Percentiles rank a stretch among this genome's conserved stretches.
phyloP scores from a whole-genome alignment of 2,113 vertebrate genomes.

The Tragulus kanchil region DNA sequence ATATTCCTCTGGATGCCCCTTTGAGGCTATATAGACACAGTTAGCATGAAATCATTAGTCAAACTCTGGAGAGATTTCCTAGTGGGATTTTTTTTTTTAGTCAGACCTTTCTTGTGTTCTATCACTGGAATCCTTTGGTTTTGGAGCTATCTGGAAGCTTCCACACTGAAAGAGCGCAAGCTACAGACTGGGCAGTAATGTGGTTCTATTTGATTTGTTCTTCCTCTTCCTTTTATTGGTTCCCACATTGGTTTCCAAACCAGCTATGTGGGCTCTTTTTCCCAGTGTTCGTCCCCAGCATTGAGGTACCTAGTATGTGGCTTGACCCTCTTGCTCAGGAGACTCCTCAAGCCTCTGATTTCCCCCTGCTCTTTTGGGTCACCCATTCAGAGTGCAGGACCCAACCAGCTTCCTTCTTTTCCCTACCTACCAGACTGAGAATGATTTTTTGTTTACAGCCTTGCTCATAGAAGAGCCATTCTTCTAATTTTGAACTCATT shows the following conservation, averaged over 20 bases:
- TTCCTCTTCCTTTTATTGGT: neutral
- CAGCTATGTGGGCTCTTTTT: neutral
- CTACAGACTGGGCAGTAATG: neutral
- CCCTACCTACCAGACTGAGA: neutral
- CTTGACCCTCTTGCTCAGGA: neutral
- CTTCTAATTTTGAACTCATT: neutral
- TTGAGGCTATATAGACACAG: conserved; percentile 17
- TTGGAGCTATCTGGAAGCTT: conserved; percentile 40
- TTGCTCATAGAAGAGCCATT: neutral
- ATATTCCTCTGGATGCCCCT: neutral
- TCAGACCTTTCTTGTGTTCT: neutral
- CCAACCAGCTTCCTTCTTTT: neutral
- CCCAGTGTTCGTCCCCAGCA: neutral
- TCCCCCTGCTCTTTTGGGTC: neutral
- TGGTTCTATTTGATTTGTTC: neutral
- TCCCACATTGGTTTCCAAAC: neutral
- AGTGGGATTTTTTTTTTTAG: neutral
- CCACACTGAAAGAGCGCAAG: accelerated
- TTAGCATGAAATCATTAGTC: conserved; percentile 72
- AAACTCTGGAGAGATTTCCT: neutral
- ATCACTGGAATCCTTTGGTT: neutral
- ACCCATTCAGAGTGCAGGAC: neutral
- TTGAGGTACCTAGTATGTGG: neutral
- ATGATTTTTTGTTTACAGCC: neutral
- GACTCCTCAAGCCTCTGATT: neutral